Evolutionary conservation across 1,140 invertebrate species (phyloP).

Genomic region (Gonatopus flavifemur): DNA sequence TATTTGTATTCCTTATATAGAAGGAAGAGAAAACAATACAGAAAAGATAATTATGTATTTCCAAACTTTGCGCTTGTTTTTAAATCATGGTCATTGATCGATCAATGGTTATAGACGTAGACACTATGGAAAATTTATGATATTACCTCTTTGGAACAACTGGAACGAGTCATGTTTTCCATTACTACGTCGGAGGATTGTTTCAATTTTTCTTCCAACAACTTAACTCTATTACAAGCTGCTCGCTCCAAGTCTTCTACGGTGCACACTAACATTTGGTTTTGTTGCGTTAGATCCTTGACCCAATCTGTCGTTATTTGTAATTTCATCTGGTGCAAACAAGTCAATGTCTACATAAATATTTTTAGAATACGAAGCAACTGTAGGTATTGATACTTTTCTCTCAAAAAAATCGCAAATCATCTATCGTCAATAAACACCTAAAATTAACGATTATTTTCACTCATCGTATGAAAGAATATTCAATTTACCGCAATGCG

Average conservation of each 20-base stretch:
- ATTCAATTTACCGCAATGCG: conserved; percentile 25
- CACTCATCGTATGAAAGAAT: conserved; percentile 3
- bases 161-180: conserved; percentile 37
- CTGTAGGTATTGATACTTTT: neutral
- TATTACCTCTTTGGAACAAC: conserved; percentile 43
- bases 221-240: conserved; percentile 56
- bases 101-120: no score
- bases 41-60: no score
- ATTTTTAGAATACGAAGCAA: neutral
- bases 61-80: no score
- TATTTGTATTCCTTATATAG: no score
- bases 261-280: conserved; percentile 59
- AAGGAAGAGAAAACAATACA: no score
- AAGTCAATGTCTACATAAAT: neutral
- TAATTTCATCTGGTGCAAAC: conserved; percentile 53
- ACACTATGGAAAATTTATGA: no score
- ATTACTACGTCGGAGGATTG: conserved; percentile 44
- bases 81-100: no score
- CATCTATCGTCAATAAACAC: conserved; percentile 14
- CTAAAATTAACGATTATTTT: conserved; percentile 4
- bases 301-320: conserved; percentile 62
- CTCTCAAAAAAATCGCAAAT: conserved; percentile 6
- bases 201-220: conserved; percentile 59
- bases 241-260: conserved; percentile 62
- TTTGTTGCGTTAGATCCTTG: conserved; percentile 61